Evolutionary conservation across 2,888 invertebrate species (phyloP), one percentile per base, ranked within the genome.

Genomic region (Eilema depressum): DNA sequence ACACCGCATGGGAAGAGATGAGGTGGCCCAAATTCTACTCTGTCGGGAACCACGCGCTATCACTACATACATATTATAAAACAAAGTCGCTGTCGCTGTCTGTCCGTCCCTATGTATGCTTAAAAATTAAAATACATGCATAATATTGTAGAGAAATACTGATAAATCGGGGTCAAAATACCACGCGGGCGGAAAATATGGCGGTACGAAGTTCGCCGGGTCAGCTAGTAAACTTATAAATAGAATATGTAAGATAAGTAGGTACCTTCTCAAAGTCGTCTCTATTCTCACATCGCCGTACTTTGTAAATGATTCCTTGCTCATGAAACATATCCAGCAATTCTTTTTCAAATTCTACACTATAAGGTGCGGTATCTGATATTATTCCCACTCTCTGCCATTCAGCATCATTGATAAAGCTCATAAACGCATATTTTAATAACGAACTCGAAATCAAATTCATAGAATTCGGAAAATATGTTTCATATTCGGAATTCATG

Each of bases 371-470:
- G 70, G 83, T 80, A 61, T 90, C 90, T 7, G 88, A 85, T 37
- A 90, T 60, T 4, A 91, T 78, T 0, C 83, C 89, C 0, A 88
- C 81, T 76, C 90, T 80, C 0, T 59, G 65, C 89, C 87, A 89
- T 0, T 70, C 30, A 56, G 78, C 73, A 0, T 26, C 12, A 41
- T 75, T 68, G 4, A 90, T 63, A 26, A 87, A 82, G n/a, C 69
- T 41, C 4, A 80, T 8, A 33, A 84, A 75, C 1, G 69, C 80
- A 64, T 73, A 60, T 26, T 76, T 82, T 1, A 82, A 37, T 37
- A 67, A 20, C 10, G 25, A 63, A 78, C 66, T 73, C 1, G 75
- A 69, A 17, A 65, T 25, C 8, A 75, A 25, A 57, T 23, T 76
- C 28, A 73, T 59, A 0, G 76, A 75, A 71, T 81, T 83, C 28